Base-by-base conservation (phyloP, 2,888 invertebrate genomes). In the Drosophila crucigera region DNA sequence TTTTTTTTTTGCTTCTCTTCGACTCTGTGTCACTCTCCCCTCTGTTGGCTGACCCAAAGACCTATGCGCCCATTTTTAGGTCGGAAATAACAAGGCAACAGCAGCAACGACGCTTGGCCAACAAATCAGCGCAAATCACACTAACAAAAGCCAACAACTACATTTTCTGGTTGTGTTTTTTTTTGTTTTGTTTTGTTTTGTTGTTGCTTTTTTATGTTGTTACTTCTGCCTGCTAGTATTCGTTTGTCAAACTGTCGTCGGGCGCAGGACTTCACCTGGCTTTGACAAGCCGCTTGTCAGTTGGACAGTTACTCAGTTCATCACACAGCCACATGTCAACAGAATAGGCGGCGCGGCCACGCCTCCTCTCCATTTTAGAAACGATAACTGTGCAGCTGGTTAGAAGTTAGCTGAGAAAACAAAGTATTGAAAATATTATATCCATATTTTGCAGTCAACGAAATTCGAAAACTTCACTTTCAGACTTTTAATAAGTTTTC, bases 121-220 rank as follows among this genome's bases (percentile, higher is more conserved):
- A 88, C 91, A 89, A 89, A 91, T 89, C 90, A 91, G 73, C 68
- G 80, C 90, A 87, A 89, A 91, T 89, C 90, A 88, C 73, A 77
- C 77, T 70, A 72, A 83, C 85, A 88, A 81, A 74, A 54, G 53
- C 53, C 70, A 67, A 22, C 43, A 41, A 47, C 33, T 43, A 50
- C 25, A 56, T 56, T 60, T 49, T 31, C 11, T 43, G 49, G 3
- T 19, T 30, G 6, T 14, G 31, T 39, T 64, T 37, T 43, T 3
- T 22, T 11, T 7, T 9, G 7, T 22, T 22, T 7, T 9, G 9
- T 28, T 16, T 14, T 16, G 9, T 47, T 28, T 7, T 19, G 19
- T 7, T 61, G 49, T 25, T 35, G 4, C 9, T 16, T 9, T 47
- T 43, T 47, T 25, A 16, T 47, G 47, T 4, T 25, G 66, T 47